Base-by-base conservation (phyloP, 2,797 vertebrate genomes). In the Gorsachius magnificus region DNA sequence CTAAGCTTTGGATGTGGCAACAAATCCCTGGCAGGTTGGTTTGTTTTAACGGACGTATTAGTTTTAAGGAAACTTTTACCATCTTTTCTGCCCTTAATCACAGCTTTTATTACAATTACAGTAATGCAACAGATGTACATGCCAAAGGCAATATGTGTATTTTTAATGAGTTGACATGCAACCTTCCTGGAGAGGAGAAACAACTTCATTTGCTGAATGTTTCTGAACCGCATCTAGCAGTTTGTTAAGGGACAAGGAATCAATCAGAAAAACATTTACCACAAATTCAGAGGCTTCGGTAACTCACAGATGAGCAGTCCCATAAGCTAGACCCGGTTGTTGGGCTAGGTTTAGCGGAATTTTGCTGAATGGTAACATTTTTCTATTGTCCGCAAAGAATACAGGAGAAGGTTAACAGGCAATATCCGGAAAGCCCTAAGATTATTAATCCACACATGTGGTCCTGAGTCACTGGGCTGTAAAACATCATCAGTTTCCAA, bases 11-110 rank as follows among this genome's bases (percentile, higher is more conserved):
- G 97, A 97, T 95, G 93, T 95, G 75, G 97, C 90, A 97, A 97
- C 95, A 93, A 96, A 96, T 95, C 96, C 96, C 95, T 97, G 97
- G 97, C 97, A 97, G 88, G 89, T 95, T 91, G 85, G 89, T 89
- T 95, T 97, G 95, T 97, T 97, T 97, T 95, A 97, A 93, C 93
- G 83, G 97, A 97, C 56, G 46, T 94, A 90, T 87, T 91, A 93
- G 89, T 95, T 95, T 96, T 92, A 97, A 97, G 97, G 97, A 97
- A 97, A 97, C 82, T 96, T 97, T 97, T 96, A 95, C 96, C 95
- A 93, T 97, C 93, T 95, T 87, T 94, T 96, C 80, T 97, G 95
- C 90, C 84, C 77, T 97, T 97, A 89, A 96, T 97, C 92, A 95
- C 64, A 89, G 91, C 31, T 97, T 97, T 97, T 97, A 95, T 97